These are phyloP conservation scores for Sapajus apella DNA, from an alignment of 2,113 vertebrate species.

Conservation along the genomic window DNA sequence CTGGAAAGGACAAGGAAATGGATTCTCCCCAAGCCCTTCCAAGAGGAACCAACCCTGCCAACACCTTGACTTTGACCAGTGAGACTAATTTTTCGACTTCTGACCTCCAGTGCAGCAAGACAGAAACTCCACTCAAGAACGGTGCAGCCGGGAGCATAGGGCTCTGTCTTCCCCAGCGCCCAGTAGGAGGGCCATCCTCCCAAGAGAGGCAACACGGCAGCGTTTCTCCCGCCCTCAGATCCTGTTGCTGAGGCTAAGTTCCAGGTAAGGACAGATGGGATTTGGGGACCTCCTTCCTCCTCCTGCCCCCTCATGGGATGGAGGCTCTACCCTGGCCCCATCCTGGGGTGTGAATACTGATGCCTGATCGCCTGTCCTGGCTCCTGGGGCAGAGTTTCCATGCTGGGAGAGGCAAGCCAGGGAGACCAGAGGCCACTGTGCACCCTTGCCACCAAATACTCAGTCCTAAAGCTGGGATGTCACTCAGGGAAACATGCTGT, in stretches of 20 bases:
- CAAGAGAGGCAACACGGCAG: not conserved
- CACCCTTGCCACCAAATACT: too few species aligned
- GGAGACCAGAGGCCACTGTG: not conserved
- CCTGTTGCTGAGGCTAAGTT: not conserved
- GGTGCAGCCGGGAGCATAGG: too few species aligned
- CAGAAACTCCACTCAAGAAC: not conserved
- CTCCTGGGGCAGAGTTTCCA: not conserved
- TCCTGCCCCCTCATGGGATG: accelerated
- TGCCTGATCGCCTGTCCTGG: accelerated
- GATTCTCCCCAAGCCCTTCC: too few species aligned
- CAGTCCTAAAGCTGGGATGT: not conserved
- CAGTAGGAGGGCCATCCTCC: not conserved
- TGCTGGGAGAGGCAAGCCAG: accelerated
- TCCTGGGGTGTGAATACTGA: not conserved
- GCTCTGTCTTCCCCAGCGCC: too few species aligned
- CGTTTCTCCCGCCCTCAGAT: not conserved
- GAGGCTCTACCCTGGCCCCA: not conserved
- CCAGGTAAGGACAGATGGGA: not conserved
- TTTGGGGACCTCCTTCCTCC: not conserved
- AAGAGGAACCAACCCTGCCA: not conserved
- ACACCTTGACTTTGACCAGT: not conserved
- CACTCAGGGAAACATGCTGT: not conserved
- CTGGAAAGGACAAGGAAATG: not conserved
- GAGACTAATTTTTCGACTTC: not conserved
- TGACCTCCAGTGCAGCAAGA: not conserved